These are phyloP conservation scores for Phortica variegata DNA, from an alignment of 1,140 invertebrate species.

Conservation along the genomic window DNA sequence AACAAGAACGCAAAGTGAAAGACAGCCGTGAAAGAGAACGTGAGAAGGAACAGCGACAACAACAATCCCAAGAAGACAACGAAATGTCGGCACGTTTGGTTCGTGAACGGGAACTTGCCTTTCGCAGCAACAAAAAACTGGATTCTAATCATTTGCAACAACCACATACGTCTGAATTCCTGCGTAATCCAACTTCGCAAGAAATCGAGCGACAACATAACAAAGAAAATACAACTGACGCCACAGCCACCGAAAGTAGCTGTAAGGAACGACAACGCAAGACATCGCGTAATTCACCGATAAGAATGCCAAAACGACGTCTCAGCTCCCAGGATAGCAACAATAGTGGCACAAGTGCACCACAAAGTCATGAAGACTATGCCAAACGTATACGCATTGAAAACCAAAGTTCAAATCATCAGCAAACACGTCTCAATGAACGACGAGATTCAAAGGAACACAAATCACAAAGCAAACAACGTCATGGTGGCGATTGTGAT, in stretches of 20 bases:
- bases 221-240: conserved; percentile 40
- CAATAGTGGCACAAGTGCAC: conserved; percentile 55
- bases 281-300: conserved; percentile 62
- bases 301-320: conserved; percentile 69
- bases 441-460: conserved; percentile 74
- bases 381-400: conserved; percentile 70
- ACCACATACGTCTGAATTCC: conserved; percentile 54
- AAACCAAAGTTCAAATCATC: conserved; percentile 18
- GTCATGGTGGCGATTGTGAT: conserved; percentile 19
- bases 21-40: conserved; percentile 56
- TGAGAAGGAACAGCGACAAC: conserved; percentile 35
- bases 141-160: too few relatives aligned
- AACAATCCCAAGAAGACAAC: conserved; percentile 20
- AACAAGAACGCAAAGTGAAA: conserved; percentile 14
- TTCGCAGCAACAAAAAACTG: conserved; percentile 30
- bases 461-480: conserved; percentile 23
- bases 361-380: conserved; percentile 62
- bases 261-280: conserved; percentile 40
- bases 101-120: conserved; percentile 39
- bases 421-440: conserved; percentile 57
- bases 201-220: conserved; percentile 40
- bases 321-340: conserved; percentile 75
- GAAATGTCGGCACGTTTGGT: conserved; percentile 31
- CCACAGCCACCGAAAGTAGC: conserved; percentile 3
- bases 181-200: conserved; percentile 8